Conservation (phyloP, 2,113 vertebrate species). For the Ammodytes marinus region DNA sequence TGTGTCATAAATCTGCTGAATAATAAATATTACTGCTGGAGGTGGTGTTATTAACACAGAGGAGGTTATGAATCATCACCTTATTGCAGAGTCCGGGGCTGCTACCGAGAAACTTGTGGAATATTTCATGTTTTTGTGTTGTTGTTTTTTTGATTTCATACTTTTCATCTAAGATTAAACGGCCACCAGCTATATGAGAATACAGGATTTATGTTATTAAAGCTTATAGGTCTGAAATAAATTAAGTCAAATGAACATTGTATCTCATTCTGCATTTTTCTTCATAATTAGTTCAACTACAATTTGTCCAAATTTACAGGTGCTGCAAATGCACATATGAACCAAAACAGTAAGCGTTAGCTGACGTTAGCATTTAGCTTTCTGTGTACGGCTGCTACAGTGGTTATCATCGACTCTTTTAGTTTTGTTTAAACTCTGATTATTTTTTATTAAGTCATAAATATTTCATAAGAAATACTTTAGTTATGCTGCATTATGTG, state of each 20-base stretch:
- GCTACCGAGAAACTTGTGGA: not conserved
- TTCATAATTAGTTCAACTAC: not conserved
- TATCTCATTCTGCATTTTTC: not conserved
- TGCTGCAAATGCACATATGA: not conserved
- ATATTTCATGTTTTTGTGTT: not conserved
- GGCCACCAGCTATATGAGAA: not conserved
- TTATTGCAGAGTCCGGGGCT: conserved; percentile 72
- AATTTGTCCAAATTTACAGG: not conserved
- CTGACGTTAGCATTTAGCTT: not conserved
- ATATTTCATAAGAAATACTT: not conserved
- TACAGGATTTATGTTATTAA: not conserved
- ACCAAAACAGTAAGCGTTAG: not conserved
- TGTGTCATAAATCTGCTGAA: conserved; percentile 88
- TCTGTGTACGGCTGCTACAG: too few relatives aligned
- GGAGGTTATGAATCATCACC: conserved; percentile 86
- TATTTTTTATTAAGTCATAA: not conserved
- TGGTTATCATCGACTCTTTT: not conserved
- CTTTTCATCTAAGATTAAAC: not conserved
- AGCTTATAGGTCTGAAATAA: not conserved
- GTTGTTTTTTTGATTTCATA: not conserved
- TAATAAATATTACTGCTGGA: conserved; percentile 85
- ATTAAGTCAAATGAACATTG: not conserved
- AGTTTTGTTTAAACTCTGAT: not conserved
- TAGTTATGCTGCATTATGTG: not conserved
- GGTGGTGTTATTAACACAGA: conserved; percentile 89